These are phyloP conservation scores for Picathartes gymnocephalus DNA, from an alignment of 2,113 vertebrate species.

Conservation along the genomic window DNA sequence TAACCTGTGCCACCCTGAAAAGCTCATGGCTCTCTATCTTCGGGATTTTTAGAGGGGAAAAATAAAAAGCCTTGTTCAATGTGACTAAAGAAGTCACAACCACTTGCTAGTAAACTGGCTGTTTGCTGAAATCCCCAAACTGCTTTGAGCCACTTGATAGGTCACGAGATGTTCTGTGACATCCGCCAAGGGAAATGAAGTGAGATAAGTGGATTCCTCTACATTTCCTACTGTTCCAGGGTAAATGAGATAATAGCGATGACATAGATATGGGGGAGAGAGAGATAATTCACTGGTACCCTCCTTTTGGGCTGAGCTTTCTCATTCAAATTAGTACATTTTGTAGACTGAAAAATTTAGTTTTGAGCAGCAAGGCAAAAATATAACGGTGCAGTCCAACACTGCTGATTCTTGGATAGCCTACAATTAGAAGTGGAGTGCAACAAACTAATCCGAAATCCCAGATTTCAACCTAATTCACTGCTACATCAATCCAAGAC, in stretches of 20 bases:
- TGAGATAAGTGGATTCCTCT: not conserved
- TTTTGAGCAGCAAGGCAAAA: not conserved
- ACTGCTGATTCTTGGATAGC: not conserved
- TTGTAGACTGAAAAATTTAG: not conserved
- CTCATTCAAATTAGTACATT: not conserved
- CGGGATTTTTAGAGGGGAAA: not conserved
- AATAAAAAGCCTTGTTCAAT: not conserved
- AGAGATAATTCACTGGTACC: not conserved
- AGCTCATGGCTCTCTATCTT: not conserved
- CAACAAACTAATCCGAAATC: not conserved
- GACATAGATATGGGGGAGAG: not conserved
- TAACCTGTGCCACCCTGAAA: not conserved
- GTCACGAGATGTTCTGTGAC: not conserved
- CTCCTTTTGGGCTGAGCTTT: not conserved
- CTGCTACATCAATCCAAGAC: not conserved
- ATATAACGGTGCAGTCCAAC: not conserved
- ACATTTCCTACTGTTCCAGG: not conserved
- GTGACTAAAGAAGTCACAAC: not conserved
- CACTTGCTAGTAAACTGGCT: not conserved
- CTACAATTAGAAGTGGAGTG: not conserved
- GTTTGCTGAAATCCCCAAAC: not conserved
- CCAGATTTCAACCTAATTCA: not conserved
- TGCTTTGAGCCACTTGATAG: not conserved
- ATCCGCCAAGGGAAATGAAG: not conserved
- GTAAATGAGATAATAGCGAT: not conserved